Evolutionary conservation across 1,140 invertebrate species (phyloP).

Genomic region (Zaprionus davidi): DNA sequence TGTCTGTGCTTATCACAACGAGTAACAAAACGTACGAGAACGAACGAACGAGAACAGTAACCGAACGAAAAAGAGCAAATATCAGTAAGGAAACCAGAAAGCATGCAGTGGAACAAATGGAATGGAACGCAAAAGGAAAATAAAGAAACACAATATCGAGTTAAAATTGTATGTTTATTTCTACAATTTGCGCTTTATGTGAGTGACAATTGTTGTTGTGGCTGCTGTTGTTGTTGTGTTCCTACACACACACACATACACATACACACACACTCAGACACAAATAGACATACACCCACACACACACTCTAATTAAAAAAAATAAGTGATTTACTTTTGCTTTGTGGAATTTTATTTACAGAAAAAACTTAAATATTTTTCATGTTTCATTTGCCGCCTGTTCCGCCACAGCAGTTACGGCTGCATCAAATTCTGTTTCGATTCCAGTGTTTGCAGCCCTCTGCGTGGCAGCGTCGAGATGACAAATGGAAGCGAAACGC

Average conservation of each 20-base stretch:
- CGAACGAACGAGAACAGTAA: conserved; percentile 26
- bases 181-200: conserved; percentile 31
- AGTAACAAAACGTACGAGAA: conserved; percentile 36
- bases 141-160: conserved; percentile 2
- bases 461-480: conserved; percentile 51
- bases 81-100: conserved; percentile 7
- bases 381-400: conserved; percentile 5
- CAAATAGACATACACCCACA: not conserved
- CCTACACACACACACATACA: conserved; percentile 8
- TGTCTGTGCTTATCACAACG: conserved; percentile 32
- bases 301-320: not conserved
- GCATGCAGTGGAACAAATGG: conserved; percentile 44
- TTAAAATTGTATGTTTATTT: conserved; percentile 2
- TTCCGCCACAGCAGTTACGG: not conserved
- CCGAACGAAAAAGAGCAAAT: conserved; percentile 6
- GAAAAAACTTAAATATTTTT: conserved; percentile 33
- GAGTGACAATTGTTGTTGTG: conserved; percentile 18
- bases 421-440: conserved; percentile 12
- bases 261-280: not conserved
- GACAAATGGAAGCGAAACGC: conserved; percentile 82
- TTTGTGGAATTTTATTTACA: conserved; percentile 42
- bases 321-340: conserved; percentile 5
- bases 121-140: conserved; percentile 29
- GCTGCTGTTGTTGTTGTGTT: conserved; percentile 11
- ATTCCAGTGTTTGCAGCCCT: conserved; percentile 36